phyloP scores from a whole-genome alignment of 2,113 vertebrate genomes.

The Cinclus mexicanus region DNA sequence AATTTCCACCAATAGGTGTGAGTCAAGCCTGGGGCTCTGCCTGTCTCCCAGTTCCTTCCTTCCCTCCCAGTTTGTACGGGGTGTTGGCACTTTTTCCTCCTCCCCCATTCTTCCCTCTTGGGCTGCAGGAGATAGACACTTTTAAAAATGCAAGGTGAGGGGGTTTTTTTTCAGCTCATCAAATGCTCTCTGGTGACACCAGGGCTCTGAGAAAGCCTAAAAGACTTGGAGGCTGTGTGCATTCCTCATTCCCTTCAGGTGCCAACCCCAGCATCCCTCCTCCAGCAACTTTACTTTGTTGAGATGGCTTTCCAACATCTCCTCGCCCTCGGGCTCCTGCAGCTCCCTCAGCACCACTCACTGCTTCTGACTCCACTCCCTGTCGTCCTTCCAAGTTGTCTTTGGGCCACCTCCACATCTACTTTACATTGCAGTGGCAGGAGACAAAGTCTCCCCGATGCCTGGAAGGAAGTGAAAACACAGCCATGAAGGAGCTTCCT shows the following conservation, averaged over 20 bases:
- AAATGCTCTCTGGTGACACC: neutral
- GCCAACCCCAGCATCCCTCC: neutral
- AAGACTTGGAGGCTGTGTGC: neutral
- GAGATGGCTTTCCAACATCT: neutral
- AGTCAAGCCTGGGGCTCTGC: neutral
- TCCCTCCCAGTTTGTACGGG: neutral
- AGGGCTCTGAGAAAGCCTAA: neutral
- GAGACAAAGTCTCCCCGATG: neutral
- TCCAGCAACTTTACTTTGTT: neutral
- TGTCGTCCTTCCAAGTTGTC: neutral
- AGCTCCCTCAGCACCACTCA: neutral
- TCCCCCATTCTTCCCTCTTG: neutral
- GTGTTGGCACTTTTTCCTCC: neutral
- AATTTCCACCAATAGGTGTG: neutral
- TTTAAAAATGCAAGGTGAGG: slow-evolving; percentile 29
- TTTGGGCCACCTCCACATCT: neutral
- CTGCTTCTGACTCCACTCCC: neutral
- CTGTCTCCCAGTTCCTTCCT: neutral
- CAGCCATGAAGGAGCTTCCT: neutral
- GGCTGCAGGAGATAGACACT: neutral
- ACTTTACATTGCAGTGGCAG: neutral
- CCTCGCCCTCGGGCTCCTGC: neutral
- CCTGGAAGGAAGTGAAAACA: neutral
- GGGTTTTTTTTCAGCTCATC: neutral
- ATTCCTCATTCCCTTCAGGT: neutral